Evolutionary conservation across 2,888 invertebrate species (phyloP).

Genomic region (Sepioteuthis lessoniana): DNA sequence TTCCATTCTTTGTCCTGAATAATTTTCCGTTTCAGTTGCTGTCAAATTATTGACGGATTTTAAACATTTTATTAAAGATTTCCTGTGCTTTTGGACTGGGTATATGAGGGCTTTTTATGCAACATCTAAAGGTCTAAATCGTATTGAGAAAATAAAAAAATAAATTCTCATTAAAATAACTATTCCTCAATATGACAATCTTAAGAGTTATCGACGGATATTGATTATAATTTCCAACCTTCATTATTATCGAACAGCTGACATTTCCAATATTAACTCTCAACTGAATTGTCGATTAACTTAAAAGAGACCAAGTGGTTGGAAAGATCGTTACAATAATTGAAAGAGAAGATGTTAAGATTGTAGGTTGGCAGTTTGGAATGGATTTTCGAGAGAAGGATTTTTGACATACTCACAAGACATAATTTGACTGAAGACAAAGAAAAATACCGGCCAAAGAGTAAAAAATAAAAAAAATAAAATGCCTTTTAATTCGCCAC

Average conservation of each 20-base stretch:
- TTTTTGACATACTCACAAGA: background rate
- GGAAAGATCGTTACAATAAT: background rate
- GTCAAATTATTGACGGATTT: background rate
- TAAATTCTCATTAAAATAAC: background rate
- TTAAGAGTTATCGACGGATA: background rate
- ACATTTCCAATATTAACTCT: background rate
- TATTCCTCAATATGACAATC: background rate
- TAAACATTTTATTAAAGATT: background rate
- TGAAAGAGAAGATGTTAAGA: background rate
- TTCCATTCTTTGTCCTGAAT: background rate
- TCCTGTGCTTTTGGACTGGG: background rate
- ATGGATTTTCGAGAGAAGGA: background rate
- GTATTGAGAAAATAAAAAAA: no score
- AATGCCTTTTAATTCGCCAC: no score
- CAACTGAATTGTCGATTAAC: background rate
- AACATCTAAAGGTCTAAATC: background rate
- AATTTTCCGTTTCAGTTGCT: background rate
- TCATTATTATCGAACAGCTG: background rate
- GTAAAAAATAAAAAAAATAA: background rate
- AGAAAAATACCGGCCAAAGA: background rate
- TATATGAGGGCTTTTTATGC: background rate
- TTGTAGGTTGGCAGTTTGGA: background rate
- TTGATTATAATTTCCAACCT: background rate
- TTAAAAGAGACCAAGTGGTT: no score
- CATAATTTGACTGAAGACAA: background rate